Percentiles rank a stretch among this genome's conserved stretches.
Conservation (phyloP, 2,113 vertebrate species). For the Terrapene triunguis region DNA sequence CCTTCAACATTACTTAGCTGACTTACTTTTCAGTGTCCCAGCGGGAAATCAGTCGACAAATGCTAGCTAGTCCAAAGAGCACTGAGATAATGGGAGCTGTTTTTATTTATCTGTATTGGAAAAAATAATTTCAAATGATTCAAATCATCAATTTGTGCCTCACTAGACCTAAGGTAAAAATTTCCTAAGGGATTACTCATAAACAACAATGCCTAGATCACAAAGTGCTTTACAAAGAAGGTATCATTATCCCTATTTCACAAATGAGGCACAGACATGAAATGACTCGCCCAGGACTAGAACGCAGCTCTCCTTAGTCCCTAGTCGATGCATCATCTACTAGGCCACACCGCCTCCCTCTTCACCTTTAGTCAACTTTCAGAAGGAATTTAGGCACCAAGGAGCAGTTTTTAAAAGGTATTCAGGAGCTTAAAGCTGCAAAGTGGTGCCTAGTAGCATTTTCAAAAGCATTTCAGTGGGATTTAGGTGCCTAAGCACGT, state of each 20-base stretch:
- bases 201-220: background rate
- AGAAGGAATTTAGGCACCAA: background rate
- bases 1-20: background rate
- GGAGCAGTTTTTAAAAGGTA: background rate
- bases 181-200: background rate
- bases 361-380: no score
- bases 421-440: background rate
- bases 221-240: background rate
- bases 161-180: background rate
- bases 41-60: background rate
- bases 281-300: background rate
- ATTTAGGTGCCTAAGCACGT: background rate
- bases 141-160: background rate
- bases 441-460: background rate
- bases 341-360: background rate
- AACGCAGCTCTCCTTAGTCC: background rate
- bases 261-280: background rate
- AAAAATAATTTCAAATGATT: background rate
- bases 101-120: background rate
- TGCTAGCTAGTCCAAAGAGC: background rate
- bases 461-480: background rate
- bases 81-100: background rate
- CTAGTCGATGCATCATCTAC: background rate
- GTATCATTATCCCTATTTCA: background rate
- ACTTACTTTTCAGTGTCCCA: background rate